phyloP scores from a whole-genome alignment of 2,797 vertebrate species.

The Enteromius paludinosus region DNA sequence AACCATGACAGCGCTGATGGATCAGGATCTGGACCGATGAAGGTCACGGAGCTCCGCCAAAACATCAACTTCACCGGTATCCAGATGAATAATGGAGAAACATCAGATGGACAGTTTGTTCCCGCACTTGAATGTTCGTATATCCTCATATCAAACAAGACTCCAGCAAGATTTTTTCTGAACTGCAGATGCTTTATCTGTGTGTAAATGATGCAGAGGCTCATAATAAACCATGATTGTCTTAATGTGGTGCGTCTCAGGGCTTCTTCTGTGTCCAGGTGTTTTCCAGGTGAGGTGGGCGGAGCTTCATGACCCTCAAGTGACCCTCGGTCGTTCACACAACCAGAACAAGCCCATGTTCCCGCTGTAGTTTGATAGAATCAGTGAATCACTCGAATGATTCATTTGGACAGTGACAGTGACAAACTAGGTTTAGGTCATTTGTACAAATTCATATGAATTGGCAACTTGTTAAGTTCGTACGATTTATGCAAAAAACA shows the following conservation, averaged over 20 bases:
- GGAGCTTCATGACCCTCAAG: background rate
- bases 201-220: slow-evolving; percentile 73
- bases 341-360: background rate
- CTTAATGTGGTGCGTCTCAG: slow-evolving; percentile 56
- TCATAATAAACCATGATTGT: slow-evolving; percentile 78
- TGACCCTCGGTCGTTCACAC: background rate
- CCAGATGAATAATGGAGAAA: background rate
- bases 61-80: background rate
- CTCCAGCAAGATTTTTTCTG: slow-evolving; percentile 28
- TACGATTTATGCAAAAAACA: no score
- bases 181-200: slow-evolving; percentile 67
- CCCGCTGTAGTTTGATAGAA: background rate
- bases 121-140: slow-evolving; percentile 51
- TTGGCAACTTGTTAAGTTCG: no score
- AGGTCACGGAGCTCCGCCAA: background rate
- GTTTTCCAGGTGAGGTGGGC: background rate
- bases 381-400: background rate
- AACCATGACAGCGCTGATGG: background rate
- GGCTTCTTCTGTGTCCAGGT: background rate
- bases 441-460: no score
- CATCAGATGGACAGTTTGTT: background rate
- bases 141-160: slow-evolving; percentile 14
- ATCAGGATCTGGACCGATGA: background rate
- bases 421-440: background rate
- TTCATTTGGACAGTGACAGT: background rate